These are phyloP conservation scores for Holcopasites calliopsidis DNA, from an alignment of 1,140 invertebrate species.

Conservation along the genomic window DNA sequence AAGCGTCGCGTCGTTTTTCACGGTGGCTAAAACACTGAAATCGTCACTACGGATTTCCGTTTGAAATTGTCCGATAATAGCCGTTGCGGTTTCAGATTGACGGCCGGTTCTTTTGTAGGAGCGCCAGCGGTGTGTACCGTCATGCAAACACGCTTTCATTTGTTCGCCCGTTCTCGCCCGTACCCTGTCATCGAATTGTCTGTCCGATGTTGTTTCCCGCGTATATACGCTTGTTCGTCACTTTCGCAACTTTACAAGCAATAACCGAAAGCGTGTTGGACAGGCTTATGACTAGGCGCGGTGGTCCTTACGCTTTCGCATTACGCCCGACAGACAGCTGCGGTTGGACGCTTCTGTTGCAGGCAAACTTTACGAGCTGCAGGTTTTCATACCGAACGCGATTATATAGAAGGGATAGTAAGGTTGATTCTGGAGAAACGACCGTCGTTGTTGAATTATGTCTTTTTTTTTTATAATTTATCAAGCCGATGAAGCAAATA, in stretches of 20 bases:
- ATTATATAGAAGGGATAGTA: background rate
- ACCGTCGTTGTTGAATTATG: no score
- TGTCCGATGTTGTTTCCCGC: conserved; percentile 38
- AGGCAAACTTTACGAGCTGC: background rate
- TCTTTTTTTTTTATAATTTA: no score
- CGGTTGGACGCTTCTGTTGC: conserved; percentile 33
- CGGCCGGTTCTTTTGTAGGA: conserved; percentile 51
- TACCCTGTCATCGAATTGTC: conserved; percentile 52
- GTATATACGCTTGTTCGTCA: conserved; percentile 44
- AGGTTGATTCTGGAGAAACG: no score
- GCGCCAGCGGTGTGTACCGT: background rate
- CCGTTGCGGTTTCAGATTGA: conserved; percentile 52
- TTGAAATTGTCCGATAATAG: conserved; percentile 60
- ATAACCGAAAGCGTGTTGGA: conserved; percentile 56
- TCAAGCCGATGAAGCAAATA: no score
- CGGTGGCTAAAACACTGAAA: conserved; percentile 35
- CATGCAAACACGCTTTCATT: conserved; percentile 54
- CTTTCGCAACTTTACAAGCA: conserved; percentile 63
- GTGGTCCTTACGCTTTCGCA: conserved; percentile 32
- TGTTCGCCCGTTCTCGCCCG: conserved; percentile 29
- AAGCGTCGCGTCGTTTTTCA: conserved; percentile 40
- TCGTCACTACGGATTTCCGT: conserved; percentile 47
- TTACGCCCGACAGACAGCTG: conserved; percentile 41
- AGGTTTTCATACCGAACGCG: background rate
- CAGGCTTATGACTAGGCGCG: conserved; percentile 45